Percentiles rank a stretch among this genome's conserved stretches.
Conservation (phyloP, 2,888 invertebrate species). For the Eupithecia vulgata region DNA sequence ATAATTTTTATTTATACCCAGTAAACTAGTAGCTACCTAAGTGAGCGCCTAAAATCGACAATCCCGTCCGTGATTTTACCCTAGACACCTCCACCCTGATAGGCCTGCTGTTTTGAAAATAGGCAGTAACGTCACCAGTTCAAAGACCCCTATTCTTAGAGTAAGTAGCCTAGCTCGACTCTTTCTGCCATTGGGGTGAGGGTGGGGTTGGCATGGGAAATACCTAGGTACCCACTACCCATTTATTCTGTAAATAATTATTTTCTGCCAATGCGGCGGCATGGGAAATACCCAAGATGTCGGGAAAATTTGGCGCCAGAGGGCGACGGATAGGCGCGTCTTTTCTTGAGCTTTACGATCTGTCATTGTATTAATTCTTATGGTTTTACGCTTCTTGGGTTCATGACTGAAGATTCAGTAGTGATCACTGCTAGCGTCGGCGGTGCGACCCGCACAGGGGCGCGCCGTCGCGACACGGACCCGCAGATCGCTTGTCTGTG, state of each 20-base stretch:
- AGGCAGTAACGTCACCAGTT: not conserved
- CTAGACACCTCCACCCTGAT: not conserved
- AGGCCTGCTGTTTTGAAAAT: no score
- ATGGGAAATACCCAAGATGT: conserved; percentile 27
- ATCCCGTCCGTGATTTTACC: not conserved
- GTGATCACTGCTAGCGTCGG: no score
- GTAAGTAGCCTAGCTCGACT: not conserved
- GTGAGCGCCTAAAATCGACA: not conserved
- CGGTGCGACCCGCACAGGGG: no score
- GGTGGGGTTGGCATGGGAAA: not conserved
- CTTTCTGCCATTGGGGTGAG: not conserved
- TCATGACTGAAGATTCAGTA: no score
- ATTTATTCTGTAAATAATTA: not conserved
- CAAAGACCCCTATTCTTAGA: not conserved
- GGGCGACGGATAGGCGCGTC: conserved; percentile 28
- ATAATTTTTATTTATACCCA: no score
- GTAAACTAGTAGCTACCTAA: no score
- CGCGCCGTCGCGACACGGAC: no score
- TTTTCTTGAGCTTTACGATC: conserved; percentile 21
- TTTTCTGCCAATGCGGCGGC: conserved; percentile 10
- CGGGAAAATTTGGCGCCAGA: not conserved
- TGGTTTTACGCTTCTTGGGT: conserved; percentile 2
- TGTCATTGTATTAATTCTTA: conserved; percentile 14
- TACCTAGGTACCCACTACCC: not conserved
- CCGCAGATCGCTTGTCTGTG: no score